A percentile compares a stretch with the other conserved stretches of the same genome.
Evolutionary conservation across 1,140 invertebrate species (phyloP).

Genomic region (Forficula auricularia): DNA sequence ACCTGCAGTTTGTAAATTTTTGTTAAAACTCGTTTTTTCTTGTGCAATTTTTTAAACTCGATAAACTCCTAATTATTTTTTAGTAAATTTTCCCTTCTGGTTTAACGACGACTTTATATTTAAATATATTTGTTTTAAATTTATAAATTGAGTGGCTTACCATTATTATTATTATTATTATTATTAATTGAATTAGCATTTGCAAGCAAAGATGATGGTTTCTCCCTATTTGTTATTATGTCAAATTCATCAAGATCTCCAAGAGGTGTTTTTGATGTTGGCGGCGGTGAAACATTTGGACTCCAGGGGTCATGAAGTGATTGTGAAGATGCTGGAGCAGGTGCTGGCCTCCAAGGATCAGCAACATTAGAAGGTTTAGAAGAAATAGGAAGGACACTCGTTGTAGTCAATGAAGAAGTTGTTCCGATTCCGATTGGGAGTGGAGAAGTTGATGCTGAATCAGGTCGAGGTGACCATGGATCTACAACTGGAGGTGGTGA

Average conservation of each 20-base stretch:
- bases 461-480: not conserved
- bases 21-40: no score
- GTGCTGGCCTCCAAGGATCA: conserved; percentile 35
- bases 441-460: no score
- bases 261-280: conserved; percentile 34
- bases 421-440: not conserved
- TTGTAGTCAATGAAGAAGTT: no score
- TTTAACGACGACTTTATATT: no score
- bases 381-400: no score
- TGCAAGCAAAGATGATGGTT: conserved; percentile 2
- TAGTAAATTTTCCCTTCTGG: no score
- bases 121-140: no score
- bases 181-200: conserved; percentile 25
- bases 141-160: conserved; percentile 17
- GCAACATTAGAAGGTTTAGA: no score
- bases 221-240: conserved; percentile 51
- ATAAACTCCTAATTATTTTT: no score
- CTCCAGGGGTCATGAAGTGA: conserved; percentile 29
- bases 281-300: conserved; percentile 18
- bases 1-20: no score
- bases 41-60: no score
- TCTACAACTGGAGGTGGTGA: conserved; percentile 17
- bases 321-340: conserved; percentile 20
- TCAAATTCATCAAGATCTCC: conserved; percentile 69
- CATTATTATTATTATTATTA: conserved; percentile 25